Conservation (phyloP, 1,140 invertebrate species). For the Rhagoletis pomonella region DNA sequence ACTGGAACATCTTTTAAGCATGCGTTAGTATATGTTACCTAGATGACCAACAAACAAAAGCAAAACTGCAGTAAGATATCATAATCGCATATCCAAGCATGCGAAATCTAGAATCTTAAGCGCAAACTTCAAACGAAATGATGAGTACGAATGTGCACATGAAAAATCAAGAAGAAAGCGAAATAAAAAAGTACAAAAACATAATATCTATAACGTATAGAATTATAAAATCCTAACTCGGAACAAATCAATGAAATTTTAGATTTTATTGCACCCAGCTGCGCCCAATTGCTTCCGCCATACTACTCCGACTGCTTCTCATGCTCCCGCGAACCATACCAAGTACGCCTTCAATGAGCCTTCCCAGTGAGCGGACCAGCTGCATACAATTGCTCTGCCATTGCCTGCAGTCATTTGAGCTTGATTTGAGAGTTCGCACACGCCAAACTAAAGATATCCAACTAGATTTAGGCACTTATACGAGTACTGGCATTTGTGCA, state of each 20-base stretch:
- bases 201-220: neutral
- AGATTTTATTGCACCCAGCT: conserved; percentile 36
- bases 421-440: conserved; percentile 38
- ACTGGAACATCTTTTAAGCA: no score
- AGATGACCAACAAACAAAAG: neutral
- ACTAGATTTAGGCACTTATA: neutral
- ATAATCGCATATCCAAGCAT: neutral
- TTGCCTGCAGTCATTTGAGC: conserved; percentile 17
- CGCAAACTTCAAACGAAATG: neutral
- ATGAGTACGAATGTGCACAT: neutral
- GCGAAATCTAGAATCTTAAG: neutral
- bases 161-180: conserved; percentile 5
- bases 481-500: neutral
- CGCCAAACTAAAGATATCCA: conserved; percentile 40
- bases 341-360: neutral
- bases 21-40: no score
- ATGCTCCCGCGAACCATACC: neutral
- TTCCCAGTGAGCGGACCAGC: neutral
- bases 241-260: conserved; percentile 47
- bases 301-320: neutral
- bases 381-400: conserved; percentile 13
- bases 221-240: neutral
- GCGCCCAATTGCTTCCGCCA: conserved; percentile 47
- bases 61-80: neutral
- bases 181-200: neutral